Conservation (phyloP, 2,797 vertebrate genomes). For the Parambassis ranga region DNA sequence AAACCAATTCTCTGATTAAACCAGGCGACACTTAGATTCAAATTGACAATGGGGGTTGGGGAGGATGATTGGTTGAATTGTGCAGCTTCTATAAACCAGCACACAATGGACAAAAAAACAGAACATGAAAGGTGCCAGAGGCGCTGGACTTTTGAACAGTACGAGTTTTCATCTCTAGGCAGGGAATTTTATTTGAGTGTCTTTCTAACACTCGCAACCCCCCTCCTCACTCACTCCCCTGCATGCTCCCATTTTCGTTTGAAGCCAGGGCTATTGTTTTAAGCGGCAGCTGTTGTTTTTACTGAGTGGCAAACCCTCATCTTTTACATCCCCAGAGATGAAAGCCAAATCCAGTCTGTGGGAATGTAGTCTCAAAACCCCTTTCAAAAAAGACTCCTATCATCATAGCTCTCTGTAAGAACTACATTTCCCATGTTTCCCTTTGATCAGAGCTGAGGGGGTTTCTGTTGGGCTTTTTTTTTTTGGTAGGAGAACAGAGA, state of each 20-base stretch:
- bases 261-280: conserved; percentile 77
- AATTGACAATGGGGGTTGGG: conserved; percentile 1
- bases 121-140: conserved; percentile 50
- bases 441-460: conserved; percentile 69
- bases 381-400: conserved; percentile 68
- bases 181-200: conserved; percentile 58
- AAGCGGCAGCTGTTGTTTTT: conserved; percentile 84
- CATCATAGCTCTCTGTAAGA: conserved; percentile 65
- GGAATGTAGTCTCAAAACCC: conserved; percentile 67
- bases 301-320: conserved; percentile 62
- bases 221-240: conserved; percentile 12
- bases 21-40: conserved; percentile 9
- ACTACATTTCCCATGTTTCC: conserved; percentile 77
- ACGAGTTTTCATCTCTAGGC: conserved; percentile 53
- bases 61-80: conserved; percentile 15
- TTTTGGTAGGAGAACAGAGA: conserved; percentile 31
- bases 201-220: conserved; percentile 31
- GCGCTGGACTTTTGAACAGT: conserved; percentile 49
- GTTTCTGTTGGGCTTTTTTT: conserved; percentile 25
- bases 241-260: conserved; percentile 55
- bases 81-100: conserved; percentile 8
- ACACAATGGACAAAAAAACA: conserved; percentile 6
- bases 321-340: conserved; percentile 75
- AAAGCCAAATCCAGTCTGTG: conserved; percentile 73
- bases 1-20: conserved; percentile 11